phyloP scores from a whole-genome alignment of 2,797 vertebrate species.

The Falco peregrinus region DNA sequence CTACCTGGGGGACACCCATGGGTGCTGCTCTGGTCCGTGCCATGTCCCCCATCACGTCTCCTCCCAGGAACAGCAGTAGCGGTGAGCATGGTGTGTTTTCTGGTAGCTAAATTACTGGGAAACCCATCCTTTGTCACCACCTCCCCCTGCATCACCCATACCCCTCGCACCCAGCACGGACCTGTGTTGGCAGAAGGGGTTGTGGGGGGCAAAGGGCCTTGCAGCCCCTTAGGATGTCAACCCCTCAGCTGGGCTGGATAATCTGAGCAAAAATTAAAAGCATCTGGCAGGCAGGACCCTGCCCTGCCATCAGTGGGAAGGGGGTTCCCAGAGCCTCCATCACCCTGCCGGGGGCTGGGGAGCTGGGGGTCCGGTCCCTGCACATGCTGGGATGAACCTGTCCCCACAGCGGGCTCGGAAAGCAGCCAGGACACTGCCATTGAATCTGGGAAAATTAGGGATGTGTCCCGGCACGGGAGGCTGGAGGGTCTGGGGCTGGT shows the following conservation, averaged over 20 bases:
- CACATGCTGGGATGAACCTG: fast-evolving
- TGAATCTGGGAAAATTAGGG: background rate
- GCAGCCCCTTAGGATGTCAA: background rate
- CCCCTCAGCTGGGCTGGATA: background rate
- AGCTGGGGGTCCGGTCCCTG: fast-evolving
- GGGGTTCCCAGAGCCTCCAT: fast-evolving
- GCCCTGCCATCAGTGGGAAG: background rate
- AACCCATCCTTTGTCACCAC: background rate
- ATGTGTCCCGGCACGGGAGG: background rate
- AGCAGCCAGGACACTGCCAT: background rate
- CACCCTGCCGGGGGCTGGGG: fast-evolving
- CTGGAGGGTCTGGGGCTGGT: background rate
- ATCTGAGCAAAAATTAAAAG: background rate
- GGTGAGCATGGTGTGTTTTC: fast-evolving
- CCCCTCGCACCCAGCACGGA: fast-evolving
- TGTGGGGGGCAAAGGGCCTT: background rate
- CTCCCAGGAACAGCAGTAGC: conserved; percentile 18
- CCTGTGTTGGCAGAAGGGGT: fast-evolving
- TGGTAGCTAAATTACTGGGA: background rate
- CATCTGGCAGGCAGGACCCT: background rate
- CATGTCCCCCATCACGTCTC: background rate
- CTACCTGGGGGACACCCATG: background rate
- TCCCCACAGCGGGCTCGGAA: background rate
- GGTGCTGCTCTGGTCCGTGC: fast-evolving
- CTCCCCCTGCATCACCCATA: fast-evolving